Percentiles rank a stretch among this genome's conserved stretches.
These are phyloP conservation scores for Amniataba percoides DNA, from an alignment of 2,797 vertebrate species.

Conservation along the genomic window DNA sequence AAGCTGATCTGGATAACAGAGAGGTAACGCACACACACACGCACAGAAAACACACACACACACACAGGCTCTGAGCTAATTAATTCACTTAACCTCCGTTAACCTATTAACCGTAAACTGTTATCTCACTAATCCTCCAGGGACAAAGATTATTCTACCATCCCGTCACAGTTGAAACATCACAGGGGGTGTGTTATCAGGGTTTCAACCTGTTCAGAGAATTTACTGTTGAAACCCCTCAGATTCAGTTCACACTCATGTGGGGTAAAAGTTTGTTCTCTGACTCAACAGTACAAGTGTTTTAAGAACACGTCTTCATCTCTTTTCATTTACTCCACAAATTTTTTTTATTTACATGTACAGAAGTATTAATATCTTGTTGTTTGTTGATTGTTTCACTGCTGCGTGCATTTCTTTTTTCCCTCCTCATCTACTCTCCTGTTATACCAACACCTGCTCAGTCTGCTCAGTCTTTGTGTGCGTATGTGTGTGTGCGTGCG, in stretches of 20 bases:
- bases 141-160: slow-evolving; percentile 37
- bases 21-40: slow-evolving; percentile 85
- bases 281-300: background rate
- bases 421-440: slow-evolving; percentile 12
- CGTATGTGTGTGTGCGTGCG: slow-evolving; percentile 32
- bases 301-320: background rate
- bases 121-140: slow-evolving; percentile 51
- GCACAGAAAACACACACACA: slow-evolving; percentile 4
- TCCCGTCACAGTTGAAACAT: slow-evolving; percentile 50
- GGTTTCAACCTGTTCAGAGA: slow-evolving; percentile 14
- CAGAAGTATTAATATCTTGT: background rate
- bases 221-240: slow-evolving; percentile 3
- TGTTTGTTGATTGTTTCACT: background rate
- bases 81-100: slow-evolving; percentile 57
- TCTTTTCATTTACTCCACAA: background rate
- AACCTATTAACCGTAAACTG: slow-evolving; percentile 42
- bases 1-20: slow-evolving; percentile 96
- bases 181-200: background rate
- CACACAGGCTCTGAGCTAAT: slow-evolving; percentile 45
- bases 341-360: background rate
- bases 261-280: background rate
- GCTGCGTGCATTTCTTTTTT: slow-evolving; percentile 12
- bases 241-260: background rate
- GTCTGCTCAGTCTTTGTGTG: slow-evolving; percentile 24
- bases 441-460: slow-evolving; percentile 50